Evolutionary conservation across 2,113 vertebrate species (phyloP), one percentile per base, ranked within the genome.

Genomic region (Dromaius novaehollandiae): DNA sequence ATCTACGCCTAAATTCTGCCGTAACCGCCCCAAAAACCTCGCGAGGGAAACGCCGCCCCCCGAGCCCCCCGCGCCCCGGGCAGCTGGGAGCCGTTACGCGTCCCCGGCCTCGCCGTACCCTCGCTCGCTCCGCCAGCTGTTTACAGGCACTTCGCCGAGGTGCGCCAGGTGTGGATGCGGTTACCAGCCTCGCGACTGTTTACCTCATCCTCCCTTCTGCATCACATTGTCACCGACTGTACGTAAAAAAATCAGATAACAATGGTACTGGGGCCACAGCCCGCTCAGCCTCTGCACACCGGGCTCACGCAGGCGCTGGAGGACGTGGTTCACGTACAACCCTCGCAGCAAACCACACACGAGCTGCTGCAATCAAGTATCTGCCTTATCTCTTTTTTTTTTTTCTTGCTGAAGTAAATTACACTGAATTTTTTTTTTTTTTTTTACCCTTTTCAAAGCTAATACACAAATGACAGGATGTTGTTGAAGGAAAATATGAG

Each of bases 141-240:
- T 98, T 98, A 96, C 96, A 97, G 95, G 81, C 85, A 94, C 90
- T 97, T 89, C 92, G 97, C 97, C 85, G 97, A 98, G 97, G 96
- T 97, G 93, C 90, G 96, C 98, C 99, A 99, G 98, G 98, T 99
- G 99, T 98, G 97, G 96, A 90, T 98, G 98, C 93, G 98, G 98
- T 98, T 99, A 98, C 96, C 51, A 40, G 66, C 97, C 98, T 21
- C 79, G 97, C 97, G 97, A 98, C 97, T 98, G 98, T 98, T 99
- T 98, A 98, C 98, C 98, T 98, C 98, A 97, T 87, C 97, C 98
- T 98, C 98, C 96, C 96, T 98, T 97, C 98, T 96, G 98, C 98
- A 93, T 95, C 77, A 56, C 96, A 83, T 69, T 97, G 95, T 97
- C 94, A 93, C 88, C 82, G 88, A 95, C 93, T 98, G 78, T 94